Evolutionary conservation across 92 coral and sea anemone species (phyloP).

Genomic region (Porites cylindrica): DNA sequence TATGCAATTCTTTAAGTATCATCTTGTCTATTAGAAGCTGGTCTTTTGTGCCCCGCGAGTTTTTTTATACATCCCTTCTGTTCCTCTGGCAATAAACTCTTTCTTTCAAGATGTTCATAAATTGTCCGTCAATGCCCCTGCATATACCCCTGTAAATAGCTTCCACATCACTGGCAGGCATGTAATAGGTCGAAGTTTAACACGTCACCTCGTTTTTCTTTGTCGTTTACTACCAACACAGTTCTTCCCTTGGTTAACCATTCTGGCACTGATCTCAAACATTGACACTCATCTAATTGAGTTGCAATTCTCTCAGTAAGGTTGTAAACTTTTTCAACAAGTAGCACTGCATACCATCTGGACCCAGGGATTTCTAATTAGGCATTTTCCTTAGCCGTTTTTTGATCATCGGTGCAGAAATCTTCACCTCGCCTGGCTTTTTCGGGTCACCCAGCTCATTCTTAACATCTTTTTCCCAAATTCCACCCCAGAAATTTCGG

Average conservation of each 20-base stretch:
- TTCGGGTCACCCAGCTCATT: too few relatives aligned
- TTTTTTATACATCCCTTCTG: too few relatives aligned
- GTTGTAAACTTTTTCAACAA: slow-evolving; percentile 57
- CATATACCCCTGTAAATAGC: not conserved
- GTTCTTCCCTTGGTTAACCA: slow-evolving; percentile 15
- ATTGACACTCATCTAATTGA: slow-evolving; percentile 5
- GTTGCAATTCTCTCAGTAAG: slow-evolving; percentile 25
- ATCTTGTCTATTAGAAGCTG: too few relatives aligned
- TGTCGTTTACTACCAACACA: not conserved
- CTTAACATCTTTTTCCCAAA: too few relatives aligned
- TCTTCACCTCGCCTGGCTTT: too few relatives aligned
- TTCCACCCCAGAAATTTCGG: too few relatives aligned
- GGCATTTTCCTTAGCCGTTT: slow-evolving; percentile 29
- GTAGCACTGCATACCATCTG: slow-evolving; percentile 45
- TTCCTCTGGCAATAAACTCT: too few relatives aligned
- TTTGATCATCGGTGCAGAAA: not conserved
- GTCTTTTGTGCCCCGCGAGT: too few relatives aligned
- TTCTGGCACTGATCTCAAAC: slow-evolving; percentile 14
- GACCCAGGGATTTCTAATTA: slow-evolving; percentile 55
- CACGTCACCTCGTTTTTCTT: slow-evolving; percentile 6
- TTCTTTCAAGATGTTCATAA: too few relatives aligned
- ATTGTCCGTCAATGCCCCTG: too few relatives aligned
- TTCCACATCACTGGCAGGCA: slow-evolving; percentile 27
- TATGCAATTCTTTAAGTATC: too few relatives aligned
- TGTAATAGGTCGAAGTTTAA: slow-evolving; percentile 9